phyloP scores from a whole-genome alignment of 2,113 vertebrate genomes.

The Leptodactylus fuscus region DNA sequence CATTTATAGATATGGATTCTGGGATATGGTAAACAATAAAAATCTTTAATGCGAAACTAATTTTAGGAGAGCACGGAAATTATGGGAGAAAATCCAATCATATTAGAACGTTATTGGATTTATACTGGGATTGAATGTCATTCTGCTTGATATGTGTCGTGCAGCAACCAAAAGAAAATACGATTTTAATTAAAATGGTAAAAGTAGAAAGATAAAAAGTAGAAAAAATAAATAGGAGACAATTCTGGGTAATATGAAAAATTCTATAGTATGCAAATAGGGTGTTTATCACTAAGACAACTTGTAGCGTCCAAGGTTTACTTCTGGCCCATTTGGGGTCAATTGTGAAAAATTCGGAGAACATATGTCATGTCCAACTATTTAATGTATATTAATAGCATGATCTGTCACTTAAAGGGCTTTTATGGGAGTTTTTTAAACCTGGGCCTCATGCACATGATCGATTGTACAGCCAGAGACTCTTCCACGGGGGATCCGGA shows the following conservation, averaged over 20 bases:
- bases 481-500: no score
- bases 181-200: slow-evolving; percentile 14
- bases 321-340: not conserved
- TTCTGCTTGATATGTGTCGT: not conserved
- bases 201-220: not conserved
- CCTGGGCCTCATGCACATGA: no score
- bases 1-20: slow-evolving; percentile 37
- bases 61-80: slow-evolving; percentile 4
- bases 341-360: not conserved
- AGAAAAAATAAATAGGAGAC: not conserved
- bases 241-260: not conserved
- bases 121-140: not conserved
- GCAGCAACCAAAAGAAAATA: slow-evolving; percentile 26
- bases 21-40: slow-evolving; percentile 38
- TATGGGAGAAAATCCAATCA: slow-evolving; percentile 32
- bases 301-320: not conserved
- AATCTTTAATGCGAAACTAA: slow-evolving; percentile 26
- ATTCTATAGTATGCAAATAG: not conserved
- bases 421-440: no score
- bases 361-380: no score
- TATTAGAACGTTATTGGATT: slow-evolving; percentile 22
- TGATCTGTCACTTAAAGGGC: no score
- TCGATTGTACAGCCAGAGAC: no score
- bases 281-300: not conserved
- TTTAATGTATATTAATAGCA: no score